These are phyloP conservation scores for Zaprionus kolodkinae DNA, from an alignment of 1,140 invertebrate genomes.

Conservation along the genomic window DNA sequence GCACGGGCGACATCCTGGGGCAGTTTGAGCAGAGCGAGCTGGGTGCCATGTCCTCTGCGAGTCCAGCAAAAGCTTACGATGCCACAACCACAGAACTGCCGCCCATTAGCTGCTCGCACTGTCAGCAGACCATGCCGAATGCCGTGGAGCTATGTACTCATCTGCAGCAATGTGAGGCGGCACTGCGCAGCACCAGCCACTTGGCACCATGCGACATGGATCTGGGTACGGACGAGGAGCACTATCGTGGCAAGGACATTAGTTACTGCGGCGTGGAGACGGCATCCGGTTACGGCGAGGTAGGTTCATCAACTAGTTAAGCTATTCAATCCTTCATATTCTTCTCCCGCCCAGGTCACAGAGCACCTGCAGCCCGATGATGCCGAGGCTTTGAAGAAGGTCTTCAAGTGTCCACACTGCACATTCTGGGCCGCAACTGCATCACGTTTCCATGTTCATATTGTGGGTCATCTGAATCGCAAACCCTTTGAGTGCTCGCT, in stretches of 20 bases:
- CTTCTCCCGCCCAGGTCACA: constrained; percentile 62
- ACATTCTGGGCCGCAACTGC: constrained; percentile 95
- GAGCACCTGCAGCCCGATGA: constrained; percentile 74
- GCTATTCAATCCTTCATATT: not conserved
- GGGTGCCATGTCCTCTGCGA: not conserved
- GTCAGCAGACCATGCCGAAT: constrained; percentile 64
- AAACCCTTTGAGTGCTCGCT: constrained; percentile 97
- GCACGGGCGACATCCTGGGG: not conserved
- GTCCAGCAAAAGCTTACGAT: not conserved
- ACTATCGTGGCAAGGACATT: constrained; percentile 55
- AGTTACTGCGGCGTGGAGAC: constrained; percentile 85
- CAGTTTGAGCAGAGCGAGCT: not conserved
- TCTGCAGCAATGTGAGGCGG: constrained; percentile 48
- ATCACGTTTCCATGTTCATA: constrained; percentile 95
- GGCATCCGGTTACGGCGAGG: constrained; percentile 85
- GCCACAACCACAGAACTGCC: constrained; percentile 4
- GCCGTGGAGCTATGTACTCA: constrained; percentile 58
- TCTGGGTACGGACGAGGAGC: constrained; percentile 37
- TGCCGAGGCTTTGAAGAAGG: constrained; percentile 85
- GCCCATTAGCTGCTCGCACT: constrained; percentile 58
- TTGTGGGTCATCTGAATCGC: constrained; percentile 95
- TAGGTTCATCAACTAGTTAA: constrained; percentile 64
- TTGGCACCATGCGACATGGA: constrained; percentile 39
- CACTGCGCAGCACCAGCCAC: constrained; percentile 28
- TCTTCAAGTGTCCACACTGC: constrained; percentile 95